phyloP scores from a whole-genome alignment of 2,113 vertebrate genomes.

The Mustela nigripes region DNA sequence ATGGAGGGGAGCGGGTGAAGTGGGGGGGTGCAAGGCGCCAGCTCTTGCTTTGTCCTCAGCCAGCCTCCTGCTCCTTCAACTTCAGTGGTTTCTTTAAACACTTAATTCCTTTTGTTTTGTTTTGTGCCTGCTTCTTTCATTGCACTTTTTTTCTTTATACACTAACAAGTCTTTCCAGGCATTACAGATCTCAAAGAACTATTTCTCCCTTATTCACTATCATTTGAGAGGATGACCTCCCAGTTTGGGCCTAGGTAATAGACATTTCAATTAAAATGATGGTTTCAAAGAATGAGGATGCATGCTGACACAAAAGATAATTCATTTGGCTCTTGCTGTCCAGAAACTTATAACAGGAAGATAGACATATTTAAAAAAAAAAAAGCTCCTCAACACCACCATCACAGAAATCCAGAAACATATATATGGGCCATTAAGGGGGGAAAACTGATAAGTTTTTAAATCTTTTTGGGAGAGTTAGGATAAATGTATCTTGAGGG shows the following conservation, averaged over 20 bases:
- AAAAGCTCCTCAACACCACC: neutral
- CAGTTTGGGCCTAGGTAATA: neutral
- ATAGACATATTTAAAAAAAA: neutral
- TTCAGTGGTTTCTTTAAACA: neutral
- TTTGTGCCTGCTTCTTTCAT: neutral
- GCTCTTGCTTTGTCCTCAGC: no score
- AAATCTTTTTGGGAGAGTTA: neutral
- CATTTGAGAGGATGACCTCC: neutral
- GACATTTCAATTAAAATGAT: neutral
- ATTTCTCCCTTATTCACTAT: neutral
- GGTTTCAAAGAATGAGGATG: neutral
- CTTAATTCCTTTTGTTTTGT: neutral
- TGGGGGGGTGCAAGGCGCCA: no score
- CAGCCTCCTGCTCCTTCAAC: no score
- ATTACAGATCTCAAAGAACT: conserved; percentile 9
- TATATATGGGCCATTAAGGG: neutral
- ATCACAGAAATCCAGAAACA: neutral
- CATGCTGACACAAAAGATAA: neutral
- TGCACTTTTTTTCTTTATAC: neutral
- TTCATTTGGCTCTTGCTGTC: neutral
- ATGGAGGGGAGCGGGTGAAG: no score
- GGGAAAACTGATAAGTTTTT: neutral
- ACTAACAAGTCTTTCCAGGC: neutral
- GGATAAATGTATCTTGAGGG: neutral
- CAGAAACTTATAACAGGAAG: neutral